Percentiles rank a stretch among this genome's conserved stretches.
Conservation (phyloP, 2,888 invertebrate species). For the Agrotis clavis region DNA sequence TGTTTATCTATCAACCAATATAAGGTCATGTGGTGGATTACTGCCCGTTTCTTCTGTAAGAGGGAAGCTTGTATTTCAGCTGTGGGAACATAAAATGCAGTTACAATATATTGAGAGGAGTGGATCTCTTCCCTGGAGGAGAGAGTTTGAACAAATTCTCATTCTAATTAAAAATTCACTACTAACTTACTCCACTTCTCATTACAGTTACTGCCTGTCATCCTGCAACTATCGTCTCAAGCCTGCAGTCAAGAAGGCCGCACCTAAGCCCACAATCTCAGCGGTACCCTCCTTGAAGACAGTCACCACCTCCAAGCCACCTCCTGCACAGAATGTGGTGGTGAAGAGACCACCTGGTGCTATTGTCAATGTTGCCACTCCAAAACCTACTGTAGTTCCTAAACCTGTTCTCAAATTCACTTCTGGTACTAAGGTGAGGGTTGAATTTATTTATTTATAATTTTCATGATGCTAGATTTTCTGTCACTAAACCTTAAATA, state of each 20-base stretch:
- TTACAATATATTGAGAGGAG: too few relatives aligned
- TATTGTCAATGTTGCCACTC: conserved; percentile 90
- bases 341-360: conserved; percentile 85
- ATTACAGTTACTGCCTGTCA: conserved; percentile 95
- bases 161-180: too few relatives aligned
- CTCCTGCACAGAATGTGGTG: conserved; percentile 84
- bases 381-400: conserved; percentile 93
- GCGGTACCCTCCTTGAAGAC: conserved; percentile 80
- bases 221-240: conserved; percentile 95
- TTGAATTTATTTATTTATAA: not conserved
- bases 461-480: not conserved
- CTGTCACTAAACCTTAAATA: too few relatives aligned
- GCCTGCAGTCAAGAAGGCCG: conserved; percentile 88
- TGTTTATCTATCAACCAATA: too few relatives aligned
- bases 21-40: too few relatives aligned
- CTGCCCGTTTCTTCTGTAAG: too few relatives aligned
- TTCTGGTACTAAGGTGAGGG: conserved; percentile 87
- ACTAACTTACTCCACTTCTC: not conserved
- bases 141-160: too few relatives aligned
- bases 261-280: conserved; percentile 76
- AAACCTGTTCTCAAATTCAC: conserved; percentile 95
- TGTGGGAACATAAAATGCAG: too few relatives aligned
- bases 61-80: too few relatives aligned
- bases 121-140: too few relatives aligned
- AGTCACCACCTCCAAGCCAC: conserved; percentile 83